These are phyloP conservation scores for Polydrusus pterygomalis DNA, from an alignment of 2,888 invertebrate genomes.

Conservation along the genomic window DNA sequence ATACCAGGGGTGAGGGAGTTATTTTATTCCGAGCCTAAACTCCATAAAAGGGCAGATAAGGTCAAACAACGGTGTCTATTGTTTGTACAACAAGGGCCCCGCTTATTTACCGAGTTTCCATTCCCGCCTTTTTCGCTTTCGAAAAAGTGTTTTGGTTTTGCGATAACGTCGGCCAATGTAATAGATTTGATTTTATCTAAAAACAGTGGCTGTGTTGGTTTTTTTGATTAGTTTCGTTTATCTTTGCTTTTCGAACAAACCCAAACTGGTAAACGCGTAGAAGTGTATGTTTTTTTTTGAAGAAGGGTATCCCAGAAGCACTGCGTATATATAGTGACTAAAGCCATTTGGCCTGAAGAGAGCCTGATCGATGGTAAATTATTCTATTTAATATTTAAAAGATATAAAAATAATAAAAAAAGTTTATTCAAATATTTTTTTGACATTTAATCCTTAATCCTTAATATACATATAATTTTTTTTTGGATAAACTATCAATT, in stretches of 20 bases:
- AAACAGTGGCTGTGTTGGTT: constrained; percentile 26
- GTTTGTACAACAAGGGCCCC: constrained; percentile 62
- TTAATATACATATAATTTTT: no score
- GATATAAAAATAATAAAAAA: no score
- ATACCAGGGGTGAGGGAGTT: constrained; percentile 16
- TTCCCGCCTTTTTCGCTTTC: constrained; percentile 53
- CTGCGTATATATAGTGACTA: no score
- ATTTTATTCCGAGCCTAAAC: constrained; percentile 53
- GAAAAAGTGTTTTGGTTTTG: constrained; percentile 53
- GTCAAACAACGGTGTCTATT: constrained; percentile 64
- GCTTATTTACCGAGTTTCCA: constrained; percentile 62
- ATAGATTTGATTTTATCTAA: constrained; percentile 52
- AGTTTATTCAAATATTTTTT: no score
- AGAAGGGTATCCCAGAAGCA: no score
- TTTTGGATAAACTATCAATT: no score
- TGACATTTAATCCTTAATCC: no score
- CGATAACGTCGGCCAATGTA: constrained; percentile 50
- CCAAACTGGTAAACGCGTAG: not conserved
- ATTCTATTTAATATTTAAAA: no score
- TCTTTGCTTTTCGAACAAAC: constrained; percentile 1
- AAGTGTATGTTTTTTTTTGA: no score
- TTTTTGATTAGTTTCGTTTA: constrained; percentile 27
- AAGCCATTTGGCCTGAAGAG: no score
- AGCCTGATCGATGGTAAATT: no score
- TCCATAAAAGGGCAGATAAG: constrained; percentile 63